Evolutionary conservation across 2,888 invertebrate species (phyloP), one percentile per base, ranked within the genome.

Genomic region (Trissonchulus sp.): DNA sequence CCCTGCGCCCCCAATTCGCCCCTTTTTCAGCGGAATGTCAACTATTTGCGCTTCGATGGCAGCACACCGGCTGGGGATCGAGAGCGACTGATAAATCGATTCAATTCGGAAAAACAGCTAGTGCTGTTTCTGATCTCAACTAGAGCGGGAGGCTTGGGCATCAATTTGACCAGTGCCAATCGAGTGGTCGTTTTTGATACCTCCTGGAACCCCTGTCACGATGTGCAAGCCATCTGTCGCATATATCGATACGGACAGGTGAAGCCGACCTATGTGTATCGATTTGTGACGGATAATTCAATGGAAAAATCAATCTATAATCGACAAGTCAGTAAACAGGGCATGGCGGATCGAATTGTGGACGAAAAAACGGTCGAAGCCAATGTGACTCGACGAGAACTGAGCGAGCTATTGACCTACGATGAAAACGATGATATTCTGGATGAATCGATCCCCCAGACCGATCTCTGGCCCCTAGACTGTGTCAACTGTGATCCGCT

Each of bases 331-430:
- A 95, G 93, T 85, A 98, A 98, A 84, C 95, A 97, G 86, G 97
- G 97, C 76, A 95, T 98, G 92, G 93, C 81, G 83, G 96, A 98
- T 86, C 89, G 98, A 28, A 96, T 99, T 1, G 96, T 99, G 0
- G 98, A 99, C 86, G 98, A 99, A 85, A 92, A 96, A 83, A 95
- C 97, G 85, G 96, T 97, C 0, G 95, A 98, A 84, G 94, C 95
- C 68, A 85, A 86, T 76, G 85, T 88, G 73, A 85, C 86, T 0
- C 82, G 83, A 73, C 84, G 85, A 74, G 87, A 88, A 77, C 84
- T 88, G 88, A 90, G 91, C 84, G 91, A 90, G 77, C 87, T 89
- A 2, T 81, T 89, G 34, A 80, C 83, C 38, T 85, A 85, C 77
- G 84, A 88, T 78, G 87, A 88, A 33, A 81, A 84, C 48, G 85